Base-by-base conservation (phyloP, 2,113 vertebrate genomes). In the Nipponia nippon region DNA sequence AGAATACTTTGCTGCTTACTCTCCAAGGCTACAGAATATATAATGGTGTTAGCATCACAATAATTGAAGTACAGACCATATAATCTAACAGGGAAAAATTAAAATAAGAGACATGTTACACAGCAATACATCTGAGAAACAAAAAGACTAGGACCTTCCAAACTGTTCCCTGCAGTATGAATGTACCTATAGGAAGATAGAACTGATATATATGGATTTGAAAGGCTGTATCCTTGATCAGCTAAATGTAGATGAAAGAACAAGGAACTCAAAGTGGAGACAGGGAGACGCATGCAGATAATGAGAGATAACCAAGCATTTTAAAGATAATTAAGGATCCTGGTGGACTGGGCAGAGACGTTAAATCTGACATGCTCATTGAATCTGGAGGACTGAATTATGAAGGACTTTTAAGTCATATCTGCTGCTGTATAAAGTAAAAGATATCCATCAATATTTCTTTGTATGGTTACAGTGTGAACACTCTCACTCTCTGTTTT, bases 181-280 rank as follows among this genome's bases (percentile, higher is more conserved):
- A 44, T 1, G 0, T 47, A 46, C 4, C 49, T 66, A 9, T 73
- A 63, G 25, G 29, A 67, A 72, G 30, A 58, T 0, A 59, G 22
- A 58, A 16, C 3, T 32, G 16, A 42, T 21, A 4, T 27, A 42
- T 30, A 10, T 58, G 10, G 3, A 16, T 83, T 93, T 86, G 34
- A 89, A 76, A 80, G 17, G 4, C n/a, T 58, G 0, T 56, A 46
- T 61, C 8, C 16, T 65, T 69, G 12, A 9, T 62, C 73, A 7
- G 11, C 36, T 77, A 61, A 73, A 66, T 20, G 11, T 56, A 36
- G 20, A 65, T 34, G 19, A 82, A 94, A 80, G 46, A 91, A 67
- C 10, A 76, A 55, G 7, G 13, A 76, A 10, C 20, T 93, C 29
- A 16, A 63, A 85, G 26, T 42, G 8, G 38, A 91, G 15, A 50